phyloP scores from a whole-genome alignment of 2,888 invertebrate species.

The Opisthograptis luteolata region DNA sequence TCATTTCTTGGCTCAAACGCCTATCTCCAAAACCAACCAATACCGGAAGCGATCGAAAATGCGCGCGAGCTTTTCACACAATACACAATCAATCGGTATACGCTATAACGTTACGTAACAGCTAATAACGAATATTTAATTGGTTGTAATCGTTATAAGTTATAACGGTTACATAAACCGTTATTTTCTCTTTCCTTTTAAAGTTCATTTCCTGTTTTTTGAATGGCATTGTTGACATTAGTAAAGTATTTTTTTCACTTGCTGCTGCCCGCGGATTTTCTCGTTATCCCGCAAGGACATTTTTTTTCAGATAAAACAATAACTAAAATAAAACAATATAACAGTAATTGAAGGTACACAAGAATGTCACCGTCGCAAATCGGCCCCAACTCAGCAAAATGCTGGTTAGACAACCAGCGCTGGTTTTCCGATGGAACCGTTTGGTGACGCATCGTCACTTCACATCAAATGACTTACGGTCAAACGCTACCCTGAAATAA shows the following conservation, averaged over 20 bases:
- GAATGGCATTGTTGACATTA: background rate
- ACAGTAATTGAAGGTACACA: too few species aligned
- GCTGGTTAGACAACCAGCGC: too few species aligned
- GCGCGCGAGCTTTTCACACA: slow-evolving; percentile 19
- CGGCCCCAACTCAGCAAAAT: too few species aligned
- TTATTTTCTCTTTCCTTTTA: slow-evolving; percentile 6
- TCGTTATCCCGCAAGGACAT: too few species aligned
- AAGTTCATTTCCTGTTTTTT: slow-evolving; percentile 13
- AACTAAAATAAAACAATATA: too few species aligned
- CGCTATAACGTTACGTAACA: slow-evolving; percentile 14
- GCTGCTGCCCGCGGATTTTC: too few species aligned
- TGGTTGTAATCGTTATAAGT: slow-evolving; percentile 2
- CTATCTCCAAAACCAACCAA: slow-evolving; percentile 18
- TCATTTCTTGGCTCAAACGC: background rate
- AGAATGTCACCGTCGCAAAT: too few species aligned
- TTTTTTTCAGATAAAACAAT: too few species aligned
- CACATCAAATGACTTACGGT: too few species aligned
- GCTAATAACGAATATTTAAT: slow-evolving; percentile 27
- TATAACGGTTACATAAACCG: slow-evolving; percentile 6
- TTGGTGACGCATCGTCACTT: too few species aligned
- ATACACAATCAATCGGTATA: slow-evolving; percentile 9
- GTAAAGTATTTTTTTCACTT: background rate
- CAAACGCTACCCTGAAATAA: too few species aligned
- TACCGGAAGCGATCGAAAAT: slow-evolving; percentile 30
- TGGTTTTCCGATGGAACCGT: too few species aligned